Conservation (phyloP, 2,888 invertebrate species). For the Tenthredo amoena region DNA sequence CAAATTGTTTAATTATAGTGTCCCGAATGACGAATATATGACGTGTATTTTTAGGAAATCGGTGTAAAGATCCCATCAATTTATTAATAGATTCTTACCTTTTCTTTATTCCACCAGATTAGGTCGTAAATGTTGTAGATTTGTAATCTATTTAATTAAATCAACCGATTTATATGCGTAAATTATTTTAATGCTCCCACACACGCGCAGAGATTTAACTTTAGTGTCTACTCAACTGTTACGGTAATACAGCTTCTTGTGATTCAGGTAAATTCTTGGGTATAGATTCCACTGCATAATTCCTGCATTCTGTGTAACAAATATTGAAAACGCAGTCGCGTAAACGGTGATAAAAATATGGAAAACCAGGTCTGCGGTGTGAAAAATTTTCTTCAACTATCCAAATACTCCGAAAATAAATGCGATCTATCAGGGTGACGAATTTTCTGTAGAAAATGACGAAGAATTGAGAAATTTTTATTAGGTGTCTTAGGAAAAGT, state of each 20-base stretch:
- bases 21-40: slow-evolving; percentile 11
- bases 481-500: no score
- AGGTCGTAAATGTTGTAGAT: not conserved
- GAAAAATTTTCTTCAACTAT: not conserved
- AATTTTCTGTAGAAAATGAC: no score
- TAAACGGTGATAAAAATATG: not conserved
- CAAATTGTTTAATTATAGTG: slow-evolving; percentile 19
- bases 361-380: not conserved
- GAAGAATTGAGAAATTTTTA: no score
- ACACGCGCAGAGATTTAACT: not conserved
- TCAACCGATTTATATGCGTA: not conserved
- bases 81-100: slow-evolving; percentile 30
- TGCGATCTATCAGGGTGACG: no score
- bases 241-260: not conserved
- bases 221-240: not conserved
- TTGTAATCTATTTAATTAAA: not conserved
- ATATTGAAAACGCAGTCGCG: not conserved
- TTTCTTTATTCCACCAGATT: not conserved
- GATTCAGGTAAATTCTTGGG: not conserved
- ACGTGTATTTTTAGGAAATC: slow-evolving; percentile 26
- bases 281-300: not conserved
- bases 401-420: no score
- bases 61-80: slow-evolving; percentile 10
- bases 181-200: not conserved
- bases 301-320: not conserved